Conservation (phyloP, 2,113 vertebrate genomes). For the Neotoma lepida region DNA sequence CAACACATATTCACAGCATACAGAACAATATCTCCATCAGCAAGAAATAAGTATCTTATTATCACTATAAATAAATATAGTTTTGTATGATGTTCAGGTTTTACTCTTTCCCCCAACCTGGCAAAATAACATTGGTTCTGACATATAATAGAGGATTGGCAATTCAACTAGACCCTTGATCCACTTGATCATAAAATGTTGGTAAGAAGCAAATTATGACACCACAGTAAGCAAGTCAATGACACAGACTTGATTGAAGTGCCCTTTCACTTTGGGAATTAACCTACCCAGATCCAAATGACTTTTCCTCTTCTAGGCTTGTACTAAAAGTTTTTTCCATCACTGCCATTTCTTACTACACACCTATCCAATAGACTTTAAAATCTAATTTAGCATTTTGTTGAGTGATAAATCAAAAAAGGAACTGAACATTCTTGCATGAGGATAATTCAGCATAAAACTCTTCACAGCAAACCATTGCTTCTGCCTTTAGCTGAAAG, state of each 20-base stretch:
- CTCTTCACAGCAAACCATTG: neutral
- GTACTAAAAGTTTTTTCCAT: neutral
- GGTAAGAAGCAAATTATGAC: neutral
- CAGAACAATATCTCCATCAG: too few species aligned
- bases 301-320: neutral
- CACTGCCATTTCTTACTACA: neutral
- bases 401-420: conserved; percentile 24
- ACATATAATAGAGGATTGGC: neutral
- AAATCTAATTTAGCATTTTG: neutral
- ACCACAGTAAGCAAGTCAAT: neutral
- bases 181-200: neutral
- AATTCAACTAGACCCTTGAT: neutral
- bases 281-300: neutral
- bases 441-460: neutral
- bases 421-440: neutral
- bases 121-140: neutral
- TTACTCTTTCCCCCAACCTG: neutral
- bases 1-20: too few species aligned
- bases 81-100: neutral
- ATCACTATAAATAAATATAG: neutral
- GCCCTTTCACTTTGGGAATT: neutral
- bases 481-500: neutral
- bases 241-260: neutral
- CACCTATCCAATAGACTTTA: neutral
- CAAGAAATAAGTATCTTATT: neutral